Evolutionary conservation across 1,140 invertebrate species (phyloP), one percentile per base, ranked within the genome.

Genomic region (Zeugodacus cucurbitae): DNA sequence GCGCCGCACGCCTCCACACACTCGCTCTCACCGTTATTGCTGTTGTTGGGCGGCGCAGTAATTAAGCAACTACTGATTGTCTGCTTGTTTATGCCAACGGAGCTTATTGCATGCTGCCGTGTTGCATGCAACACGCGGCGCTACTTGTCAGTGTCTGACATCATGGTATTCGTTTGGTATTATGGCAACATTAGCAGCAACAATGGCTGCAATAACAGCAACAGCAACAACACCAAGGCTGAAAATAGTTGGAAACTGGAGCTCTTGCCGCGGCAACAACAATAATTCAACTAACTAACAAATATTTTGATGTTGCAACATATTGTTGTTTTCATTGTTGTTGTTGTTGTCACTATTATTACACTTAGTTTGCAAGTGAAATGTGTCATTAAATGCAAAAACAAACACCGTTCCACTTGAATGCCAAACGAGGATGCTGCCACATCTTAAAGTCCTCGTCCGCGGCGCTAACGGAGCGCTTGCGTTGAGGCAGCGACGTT

Each of bases 271-370:
- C 17, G 20, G 3, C 37, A 26, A 5, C 44, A 48, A 48, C 74
- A 82, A 44, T 29, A 48, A 82, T 82, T 26, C 37, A 82, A 82
- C 74, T 48, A 26, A 29, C 14, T 82, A 82, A 14, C 11, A 11
- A 54, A 41, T 82, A 82, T 82, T 82, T n/a, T 26, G 82, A n/a
- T 34, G n/a, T 7, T 48, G 32, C 41, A 85, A 85, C 32, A 44
- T 3, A 14, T 29, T 41, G 37, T 32, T 85, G 32, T 17, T n/a
- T n/a, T n/a, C n/a, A n/a, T n/a, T 87, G 10, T 22, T 87, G 8
- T 59, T 86, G 29, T 59, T 86, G 54, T 58, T 86, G 85, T 86
- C 86, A n/a, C 32, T 87, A 64, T 87, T 87, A 87, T 59, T 87
- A 64, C 34, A 48, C 74, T 54, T 82, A 82, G 74, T 82, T 82